Base-by-base conservation (phyloP, 2,888 invertebrate species). In the Aquatica leii region DNA sequence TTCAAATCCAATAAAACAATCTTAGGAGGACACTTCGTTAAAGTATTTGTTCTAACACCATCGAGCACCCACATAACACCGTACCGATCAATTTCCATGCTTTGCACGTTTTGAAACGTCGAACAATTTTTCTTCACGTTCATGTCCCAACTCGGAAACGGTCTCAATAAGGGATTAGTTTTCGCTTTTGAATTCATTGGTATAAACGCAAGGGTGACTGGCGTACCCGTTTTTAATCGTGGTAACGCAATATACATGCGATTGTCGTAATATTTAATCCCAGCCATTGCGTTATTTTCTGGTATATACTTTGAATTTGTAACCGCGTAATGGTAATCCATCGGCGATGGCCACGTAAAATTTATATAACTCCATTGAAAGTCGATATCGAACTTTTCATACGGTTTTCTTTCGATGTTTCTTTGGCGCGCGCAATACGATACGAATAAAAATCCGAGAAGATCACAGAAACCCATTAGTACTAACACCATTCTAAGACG, bases 11-110 rank as follows among this genome's bases (percentile, higher is more conserved):
- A 83, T 14, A 91, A 81, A 2, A 90, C 84, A 40, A 92, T 77
- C 51, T 90, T 88, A 0, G 90, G 87, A 1, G 88, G 87, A 74
- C 91, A 91, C 62, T 82, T 84, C 1, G 82, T 76, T 62, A 87
- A 82, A 9, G 86, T 86, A 31, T 86, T 86, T 1, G 87, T 83
- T 59, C 89, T 82, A 0, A 90, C 90, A 51, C 88, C 88, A 69
- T 90, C 91, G 41, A 90, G 81, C 9, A 87, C 84, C 86, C 89
- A 90, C 88, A 92, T 87, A 2, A 90, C 80, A 4, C 91, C 90
- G 61, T 85, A 84, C 1, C 85, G 85, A 77, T 92, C 92, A 57
- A 92, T 88, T 76, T 92, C 91, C 77, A 91, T 84, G 68, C 88
- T 88, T 76, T 90, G 90, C 14, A 92, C 89, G 73, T 88, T 89